phyloP scores from a whole-genome alignment of 2,797 vertebrate species.

The Erethizon dorsatum region DNA sequence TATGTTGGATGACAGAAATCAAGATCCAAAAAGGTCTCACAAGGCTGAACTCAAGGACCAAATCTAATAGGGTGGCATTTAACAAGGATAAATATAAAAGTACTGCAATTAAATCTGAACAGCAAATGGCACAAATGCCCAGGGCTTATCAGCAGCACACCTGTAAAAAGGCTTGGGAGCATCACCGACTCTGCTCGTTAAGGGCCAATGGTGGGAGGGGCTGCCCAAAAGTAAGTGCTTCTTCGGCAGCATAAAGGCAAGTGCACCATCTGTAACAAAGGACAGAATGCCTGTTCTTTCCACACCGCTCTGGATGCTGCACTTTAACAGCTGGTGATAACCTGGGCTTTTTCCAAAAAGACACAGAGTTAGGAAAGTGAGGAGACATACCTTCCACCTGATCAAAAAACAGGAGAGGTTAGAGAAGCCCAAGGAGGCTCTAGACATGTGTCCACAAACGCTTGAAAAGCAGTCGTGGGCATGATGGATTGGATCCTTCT shows the following conservation, averaged over 20 bases:
- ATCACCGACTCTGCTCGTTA: not conserved
- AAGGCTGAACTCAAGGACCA: slow-evolving; percentile 24
- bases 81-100: slow-evolving; percentile 49
- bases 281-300: rapidly evolving
- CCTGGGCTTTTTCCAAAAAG: not conserved
- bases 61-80: slow-evolving; percentile 37
- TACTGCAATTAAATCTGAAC: not conserved
- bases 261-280: not conserved
- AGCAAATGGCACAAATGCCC: not conserved
- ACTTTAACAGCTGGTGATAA: not conserved
- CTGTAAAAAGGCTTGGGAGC: not conserved
- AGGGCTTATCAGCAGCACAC: not conserved
- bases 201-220: not conserved
- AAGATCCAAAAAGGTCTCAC: slow-evolving; percentile 34
- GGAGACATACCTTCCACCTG: not conserved
- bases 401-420: not conserved
- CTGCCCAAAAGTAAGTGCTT: not conserved
- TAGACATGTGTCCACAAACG: too few species aligned
- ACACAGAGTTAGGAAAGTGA: not conserved
- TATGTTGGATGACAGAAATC: slow-evolving; percentile 35
- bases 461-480: not conserved
- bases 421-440: not conserved
- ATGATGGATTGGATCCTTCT: not conserved
- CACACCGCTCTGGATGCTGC: not conserved
- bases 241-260: not conserved